Percentiles rank a stretch among this genome's conserved stretches.
Conservation (phyloP, 1,140 invertebrate species). For the Drosophila takahashii region DNA sequence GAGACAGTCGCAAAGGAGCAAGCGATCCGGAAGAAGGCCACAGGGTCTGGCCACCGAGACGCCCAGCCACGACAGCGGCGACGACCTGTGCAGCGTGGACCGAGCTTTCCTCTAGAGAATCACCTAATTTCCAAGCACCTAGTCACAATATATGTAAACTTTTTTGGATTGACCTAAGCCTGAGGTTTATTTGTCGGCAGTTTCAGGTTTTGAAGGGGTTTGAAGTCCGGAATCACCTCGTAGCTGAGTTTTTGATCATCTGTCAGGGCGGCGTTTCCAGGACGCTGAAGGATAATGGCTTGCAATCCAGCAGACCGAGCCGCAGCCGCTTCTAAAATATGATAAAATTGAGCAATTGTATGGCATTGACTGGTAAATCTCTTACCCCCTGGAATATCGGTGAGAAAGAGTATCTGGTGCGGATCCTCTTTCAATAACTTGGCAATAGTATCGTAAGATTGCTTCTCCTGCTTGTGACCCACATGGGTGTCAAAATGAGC, state of each 20-base stretch:
- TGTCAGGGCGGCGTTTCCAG: slow-evolving; percentile 89
- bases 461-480: slow-evolving; percentile 90
- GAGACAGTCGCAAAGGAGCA: slow-evolving; percentile 64
- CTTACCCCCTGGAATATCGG: slow-evolving; percentile 92
- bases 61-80: slow-evolving; percentile 71
- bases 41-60: slow-evolving; percentile 34
- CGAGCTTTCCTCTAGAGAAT: slow-evolving; percentile 71
- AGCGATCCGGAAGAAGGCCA: slow-evolving; percentile 27
- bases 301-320: slow-evolving; percentile 90
- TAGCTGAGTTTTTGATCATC: slow-evolving; percentile 50
- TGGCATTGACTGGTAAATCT: too few relatives aligned
- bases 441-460: slow-evolving; percentile 91
- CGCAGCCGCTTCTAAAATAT: slow-evolving; percentile 90
- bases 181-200: slow-evolving; percentile 13
- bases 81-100: slow-evolving; percentile 79
- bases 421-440: slow-evolving; percentile 87
- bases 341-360: background rate
- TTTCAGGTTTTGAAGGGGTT: slow-evolving; percentile 3
- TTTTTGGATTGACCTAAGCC: slow-evolving; percentile 21
- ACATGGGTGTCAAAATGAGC: slow-evolving; percentile 95
- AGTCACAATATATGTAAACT: slow-evolving; percentile 42
- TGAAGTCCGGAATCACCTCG: slow-evolving; percentile 40
- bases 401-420: slow-evolving; percentile 92
- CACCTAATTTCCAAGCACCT: slow-evolving; percentile 17
- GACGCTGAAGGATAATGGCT: slow-evolving; percentile 89